These are phyloP conservation scores for Drosophila azteca DNA, from an alignment of 1,140 invertebrate genomes.

Conservation along the genomic window DNA sequence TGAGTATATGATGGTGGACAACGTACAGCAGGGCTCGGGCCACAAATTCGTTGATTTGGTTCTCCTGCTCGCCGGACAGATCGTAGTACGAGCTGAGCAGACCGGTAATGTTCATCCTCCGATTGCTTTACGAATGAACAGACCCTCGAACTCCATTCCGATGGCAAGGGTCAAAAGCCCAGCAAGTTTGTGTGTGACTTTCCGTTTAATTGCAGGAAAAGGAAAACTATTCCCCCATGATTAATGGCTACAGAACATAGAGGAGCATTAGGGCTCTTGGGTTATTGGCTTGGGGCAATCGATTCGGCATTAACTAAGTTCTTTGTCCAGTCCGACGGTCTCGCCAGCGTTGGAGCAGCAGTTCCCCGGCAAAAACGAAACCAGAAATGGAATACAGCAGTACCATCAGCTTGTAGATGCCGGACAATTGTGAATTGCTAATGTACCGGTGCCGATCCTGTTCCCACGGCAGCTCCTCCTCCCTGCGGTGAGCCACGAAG, in stretches of 20 bases:
- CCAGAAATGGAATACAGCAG: constrained; percentile 35
- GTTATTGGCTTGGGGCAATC: no score
- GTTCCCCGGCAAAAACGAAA: constrained; percentile 33
- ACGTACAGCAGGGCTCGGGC: constrained; percentile 62
- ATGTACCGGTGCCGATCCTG: constrained; percentile 12
- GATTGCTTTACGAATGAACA: not conserved
- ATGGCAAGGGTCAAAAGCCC: no score
- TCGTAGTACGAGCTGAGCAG: constrained; percentile 55
- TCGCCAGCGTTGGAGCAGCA: constrained; percentile 12
- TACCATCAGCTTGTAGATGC: constrained; percentile 43
- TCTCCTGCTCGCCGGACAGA: constrained; percentile 61
- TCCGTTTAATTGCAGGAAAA: not conserved
- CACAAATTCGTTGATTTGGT: constrained; percentile 65
- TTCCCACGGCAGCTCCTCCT: not conserved
- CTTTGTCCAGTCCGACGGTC: not conserved
- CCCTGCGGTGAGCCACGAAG: constrained; percentile 27
- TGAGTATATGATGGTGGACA: constrained; percentile 63
- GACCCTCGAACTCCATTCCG: no score
- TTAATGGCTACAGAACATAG: constrained; percentile 3
- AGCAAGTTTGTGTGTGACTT: constrained; percentile 3
- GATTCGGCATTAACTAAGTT: no score
- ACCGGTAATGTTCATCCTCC: constrained; percentile 60
- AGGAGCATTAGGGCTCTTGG: no score
- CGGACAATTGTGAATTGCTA: constrained; percentile 35
- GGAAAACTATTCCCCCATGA: not conserved